These are phyloP conservation scores for Pygathrix nemaeus DNA, from an alignment of 2,113 vertebrate genomes.

Conservation along the genomic window DNA sequence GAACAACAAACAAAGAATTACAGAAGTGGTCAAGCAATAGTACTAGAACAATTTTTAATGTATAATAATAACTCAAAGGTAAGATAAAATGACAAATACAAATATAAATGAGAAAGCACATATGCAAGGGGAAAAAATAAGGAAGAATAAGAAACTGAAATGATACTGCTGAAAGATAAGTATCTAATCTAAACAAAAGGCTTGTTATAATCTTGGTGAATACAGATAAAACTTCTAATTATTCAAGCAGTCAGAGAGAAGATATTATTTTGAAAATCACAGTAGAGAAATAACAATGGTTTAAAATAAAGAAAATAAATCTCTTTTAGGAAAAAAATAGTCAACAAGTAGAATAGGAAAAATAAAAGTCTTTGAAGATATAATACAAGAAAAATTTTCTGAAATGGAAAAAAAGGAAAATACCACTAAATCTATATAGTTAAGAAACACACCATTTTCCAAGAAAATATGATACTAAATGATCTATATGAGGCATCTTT, in stretches of 20 bases:
- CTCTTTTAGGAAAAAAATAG: not conserved
- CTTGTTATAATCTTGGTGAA: not conserved
- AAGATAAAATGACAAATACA: not conserved
- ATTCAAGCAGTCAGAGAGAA: not conserved
- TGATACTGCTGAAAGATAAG: not conserved
- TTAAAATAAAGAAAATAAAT: not conserved
- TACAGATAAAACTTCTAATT: not conserved
- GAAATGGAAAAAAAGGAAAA: not conserved
- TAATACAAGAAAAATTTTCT: slow-evolving; percentile 14
- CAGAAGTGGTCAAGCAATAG: not conserved
- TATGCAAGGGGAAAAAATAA: not conserved
- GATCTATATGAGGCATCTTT: not conserved
- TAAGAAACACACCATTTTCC: not conserved
- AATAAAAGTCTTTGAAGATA: slow-evolving; percentile 33
- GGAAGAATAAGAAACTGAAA: not conserved
- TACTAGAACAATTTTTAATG: not conserved
- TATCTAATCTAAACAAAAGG: not conserved
- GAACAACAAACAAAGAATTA: not conserved
- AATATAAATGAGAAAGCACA: not conserved
- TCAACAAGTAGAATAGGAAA: not conserved
- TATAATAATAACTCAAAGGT: not conserved
- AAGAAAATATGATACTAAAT: not conserved
- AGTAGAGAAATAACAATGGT: not conserved
- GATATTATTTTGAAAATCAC: not conserved
- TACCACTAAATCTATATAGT: not conserved